Conservation (phyloP, 2,113 vertebrate species). For the Numenius arquata region DNA sequence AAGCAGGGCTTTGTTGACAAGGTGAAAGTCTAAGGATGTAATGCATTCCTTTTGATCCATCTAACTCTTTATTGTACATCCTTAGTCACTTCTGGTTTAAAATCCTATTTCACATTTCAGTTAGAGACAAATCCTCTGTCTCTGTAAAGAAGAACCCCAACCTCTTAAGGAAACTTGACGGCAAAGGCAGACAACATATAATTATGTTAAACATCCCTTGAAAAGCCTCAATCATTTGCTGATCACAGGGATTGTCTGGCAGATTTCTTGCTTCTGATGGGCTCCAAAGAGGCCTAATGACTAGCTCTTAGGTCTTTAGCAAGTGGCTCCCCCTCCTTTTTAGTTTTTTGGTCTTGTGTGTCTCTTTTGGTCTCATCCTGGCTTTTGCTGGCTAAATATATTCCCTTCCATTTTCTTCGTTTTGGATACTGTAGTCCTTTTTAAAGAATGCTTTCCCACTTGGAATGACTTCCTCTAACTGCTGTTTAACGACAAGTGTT, state of each 20-base stretch:
- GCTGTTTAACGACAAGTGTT: neutral
- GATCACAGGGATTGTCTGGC: neutral
- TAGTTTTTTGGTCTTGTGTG: neutral
- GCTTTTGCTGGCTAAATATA: neutral
- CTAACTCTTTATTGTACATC: neutral
- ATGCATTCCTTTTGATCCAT: neutral
- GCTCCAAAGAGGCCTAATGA: neutral
- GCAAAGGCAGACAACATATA: neutral
- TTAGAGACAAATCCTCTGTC: neutral
- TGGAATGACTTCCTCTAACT: neutral
- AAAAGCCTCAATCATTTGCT: neutral
- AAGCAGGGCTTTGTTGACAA: neutral
- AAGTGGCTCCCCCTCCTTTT: neutral
- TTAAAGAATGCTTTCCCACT: neutral
- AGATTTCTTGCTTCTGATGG: neutral
- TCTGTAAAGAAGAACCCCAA: neutral
- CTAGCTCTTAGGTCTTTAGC: neutral
- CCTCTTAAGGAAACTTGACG: neutral
- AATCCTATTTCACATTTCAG: fast-evolving
- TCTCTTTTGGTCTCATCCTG: neutral
- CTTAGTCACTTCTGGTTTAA: neutral
- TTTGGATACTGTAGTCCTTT: neutral
- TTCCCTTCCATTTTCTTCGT: neutral
- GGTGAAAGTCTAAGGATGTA: neutral
- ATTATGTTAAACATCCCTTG: neutral